These are phyloP conservation scores for Callospermophilus lateralis DNA, from an alignment of 2,113 vertebrate species.

Conservation along the genomic window DNA sequence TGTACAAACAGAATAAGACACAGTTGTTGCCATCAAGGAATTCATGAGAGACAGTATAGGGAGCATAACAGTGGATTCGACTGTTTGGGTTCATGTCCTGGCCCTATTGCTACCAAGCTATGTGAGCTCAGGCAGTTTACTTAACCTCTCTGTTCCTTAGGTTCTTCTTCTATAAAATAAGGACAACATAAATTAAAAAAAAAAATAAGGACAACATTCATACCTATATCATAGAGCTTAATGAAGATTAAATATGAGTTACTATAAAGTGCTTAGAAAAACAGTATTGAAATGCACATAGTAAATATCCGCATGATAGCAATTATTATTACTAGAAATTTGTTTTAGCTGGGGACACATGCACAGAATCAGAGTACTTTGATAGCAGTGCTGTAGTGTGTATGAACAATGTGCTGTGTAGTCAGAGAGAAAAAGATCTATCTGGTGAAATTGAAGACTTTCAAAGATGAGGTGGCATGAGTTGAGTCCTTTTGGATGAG, in stretches of 20 bases:
- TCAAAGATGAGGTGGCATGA: not conserved
- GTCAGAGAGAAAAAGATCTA: not conserved
- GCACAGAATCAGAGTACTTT: not conserved
- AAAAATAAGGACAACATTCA: conserved; percentile 17
- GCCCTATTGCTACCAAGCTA: not conserved
- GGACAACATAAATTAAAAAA: not conserved
- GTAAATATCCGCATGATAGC: not conserved
- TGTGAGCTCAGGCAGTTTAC: not conserved
- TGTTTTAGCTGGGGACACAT: not conserved
- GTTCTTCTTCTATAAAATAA: conserved; percentile 49
- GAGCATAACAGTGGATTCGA: not conserved
- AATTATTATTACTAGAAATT: conserved; percentile 12
- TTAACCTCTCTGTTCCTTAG: conserved; percentile 9
- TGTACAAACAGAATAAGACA: conserved; percentile 67
- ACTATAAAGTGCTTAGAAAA: conserved; percentile 1
- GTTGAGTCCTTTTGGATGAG: not conserved
- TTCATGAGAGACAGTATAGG: conserved; percentile 41
- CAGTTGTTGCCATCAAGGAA: conserved; percentile 55
- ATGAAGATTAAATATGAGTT: conserved; percentile 33
- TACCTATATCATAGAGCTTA: not conserved
- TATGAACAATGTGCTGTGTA: not conserved
- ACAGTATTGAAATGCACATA: not conserved
- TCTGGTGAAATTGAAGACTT: conserved; percentile 40
- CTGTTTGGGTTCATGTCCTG: not conserved
- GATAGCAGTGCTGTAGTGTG: not conserved